Percentiles rank a stretch among this genome's conserved stretches.
These are phyloP conservation scores for Paraescarpia echinospica DNA, from an alignment of 1,140 invertebrate genomes.

Conservation along the genomic window DNA sequence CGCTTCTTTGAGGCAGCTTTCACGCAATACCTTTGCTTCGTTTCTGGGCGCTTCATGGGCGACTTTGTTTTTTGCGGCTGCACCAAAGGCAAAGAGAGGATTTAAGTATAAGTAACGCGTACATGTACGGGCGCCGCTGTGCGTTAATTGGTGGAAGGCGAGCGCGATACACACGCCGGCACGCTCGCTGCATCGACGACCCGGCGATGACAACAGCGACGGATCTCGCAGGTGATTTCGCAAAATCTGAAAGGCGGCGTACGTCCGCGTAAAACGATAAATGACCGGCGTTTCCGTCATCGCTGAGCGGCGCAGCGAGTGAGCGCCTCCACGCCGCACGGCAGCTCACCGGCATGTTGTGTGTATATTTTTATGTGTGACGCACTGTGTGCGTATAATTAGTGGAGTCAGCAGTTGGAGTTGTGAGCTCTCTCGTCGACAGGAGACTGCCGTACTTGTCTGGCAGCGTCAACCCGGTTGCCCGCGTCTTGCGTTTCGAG, in stretches of 20 bases:
- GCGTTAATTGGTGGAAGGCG: background rate
- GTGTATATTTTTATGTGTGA: background rate
- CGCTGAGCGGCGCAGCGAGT: background rate
- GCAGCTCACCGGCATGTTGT: background rate
- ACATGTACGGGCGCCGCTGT: no score
- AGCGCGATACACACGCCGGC: background rate
- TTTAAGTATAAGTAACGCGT: background rate
- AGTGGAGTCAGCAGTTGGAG: background rate
- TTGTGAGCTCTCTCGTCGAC: background rate
- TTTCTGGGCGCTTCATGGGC: background rate
- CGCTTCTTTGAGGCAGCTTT: background rate
- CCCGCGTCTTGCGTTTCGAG: background rate
- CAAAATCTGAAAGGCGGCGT: background rate
- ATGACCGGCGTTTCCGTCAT: background rate
- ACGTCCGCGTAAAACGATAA: background rate
- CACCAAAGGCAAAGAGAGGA: background rate
- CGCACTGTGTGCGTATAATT: background rate
- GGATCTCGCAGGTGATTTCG: background rate
- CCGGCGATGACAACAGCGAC: background rate
- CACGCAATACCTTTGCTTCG: background rate
- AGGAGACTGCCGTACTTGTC: background rate
- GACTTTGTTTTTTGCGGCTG: background rate
- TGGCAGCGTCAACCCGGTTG: background rate
- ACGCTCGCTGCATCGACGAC: background rate
- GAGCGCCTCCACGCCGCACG: no score